Conservation (phyloP, 2,888 invertebrate genomes). For the Seira ritae region DNA sequence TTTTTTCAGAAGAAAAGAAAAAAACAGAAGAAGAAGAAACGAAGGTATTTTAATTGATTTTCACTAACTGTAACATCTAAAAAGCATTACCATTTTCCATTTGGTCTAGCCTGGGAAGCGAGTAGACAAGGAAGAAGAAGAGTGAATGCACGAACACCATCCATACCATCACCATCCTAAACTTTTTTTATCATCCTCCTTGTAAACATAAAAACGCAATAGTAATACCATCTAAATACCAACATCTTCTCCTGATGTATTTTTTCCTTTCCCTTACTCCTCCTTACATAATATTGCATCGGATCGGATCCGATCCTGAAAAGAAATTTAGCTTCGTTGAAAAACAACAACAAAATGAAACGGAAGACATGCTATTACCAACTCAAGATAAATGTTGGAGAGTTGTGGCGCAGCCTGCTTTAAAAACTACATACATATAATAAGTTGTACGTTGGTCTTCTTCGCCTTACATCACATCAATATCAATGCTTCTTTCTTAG, state of each 20-base stretch:
- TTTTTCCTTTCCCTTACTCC: neutral
- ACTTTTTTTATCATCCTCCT: neutral
- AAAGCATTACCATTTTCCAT: constrained; percentile 33
- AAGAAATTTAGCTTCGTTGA: constrained; percentile 20
- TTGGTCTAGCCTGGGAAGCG: no score
- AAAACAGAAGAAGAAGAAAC: no score
- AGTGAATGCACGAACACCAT: constrained; percentile 25
- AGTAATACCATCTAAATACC: neutral
- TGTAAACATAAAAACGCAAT: neutral
- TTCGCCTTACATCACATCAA: constrained; percentile 32
- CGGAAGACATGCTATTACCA: constrained; percentile 45
- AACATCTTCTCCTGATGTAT: no score
- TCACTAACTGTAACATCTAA: constrained; percentile 59
- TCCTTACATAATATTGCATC: neutral
- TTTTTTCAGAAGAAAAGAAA: no score
- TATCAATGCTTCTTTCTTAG: constrained; percentile 25
- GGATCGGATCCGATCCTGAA: neutral
- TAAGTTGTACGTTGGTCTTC: no score
- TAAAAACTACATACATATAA: no score
- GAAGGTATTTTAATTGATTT: constrained; percentile 68
- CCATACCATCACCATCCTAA: neutral
- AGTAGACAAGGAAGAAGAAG: constrained; percentile 31
- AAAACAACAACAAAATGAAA: constrained; percentile 2
- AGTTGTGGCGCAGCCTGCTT: constrained; percentile 52
- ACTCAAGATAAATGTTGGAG: constrained; percentile 53